Base-by-base conservation (phyloP, 1,140 invertebrate genomes). In the Coptotermes formosanus region DNA sequence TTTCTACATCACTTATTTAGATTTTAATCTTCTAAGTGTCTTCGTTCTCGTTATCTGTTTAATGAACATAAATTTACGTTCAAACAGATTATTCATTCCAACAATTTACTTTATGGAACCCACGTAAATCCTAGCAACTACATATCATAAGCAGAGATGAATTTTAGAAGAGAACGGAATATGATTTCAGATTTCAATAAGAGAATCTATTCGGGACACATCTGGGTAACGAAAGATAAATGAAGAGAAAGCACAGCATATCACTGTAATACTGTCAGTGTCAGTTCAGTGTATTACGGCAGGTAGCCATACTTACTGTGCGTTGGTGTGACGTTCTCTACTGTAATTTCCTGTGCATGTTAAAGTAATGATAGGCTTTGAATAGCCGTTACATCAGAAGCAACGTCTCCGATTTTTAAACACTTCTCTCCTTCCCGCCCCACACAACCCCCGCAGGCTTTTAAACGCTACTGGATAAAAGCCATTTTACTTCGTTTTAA, bases 351-450 rank as follows among this genome's bases (percentile, higher is more conserved):
- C 64, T 75, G 64, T 75, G 25, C 64, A 75, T 14, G 64, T 30
- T 30, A n/a, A 75, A 75, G 25, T 75, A 75, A 75, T 75, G n/a
- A 75, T 75, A 75, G 64, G n/a, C 64, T 75, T 75, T 75, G 64
- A 75, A n/a, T 75, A 75, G 64, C 64, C 30, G 64, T 75, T 75
- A 75, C 64, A 75, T 75, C 64, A 75, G 64, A 30, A 30, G 64
- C 64, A 75, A 75, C 64, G 7, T 4, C 25, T 30, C 8, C 9
- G 64, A n/a, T 75, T 75, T 75, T 64, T 64, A 7, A 64, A 30
- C n/a, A 9, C 25, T 75, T 30, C 21, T 1, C 52, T 55, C 19
- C 0, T 9, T 16, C 52, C 19, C 52, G 19, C 52, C 19, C 52
- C 52, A 55, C 59, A 64, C 64, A 75, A 30, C 64, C n/a, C n/a